A percentile compares a stretch with the other conserved stretches of the same genome.
phyloP scores from a whole-genome alignment of 2,113 vertebrate genomes.

The Ammospiza nelsoni region DNA sequence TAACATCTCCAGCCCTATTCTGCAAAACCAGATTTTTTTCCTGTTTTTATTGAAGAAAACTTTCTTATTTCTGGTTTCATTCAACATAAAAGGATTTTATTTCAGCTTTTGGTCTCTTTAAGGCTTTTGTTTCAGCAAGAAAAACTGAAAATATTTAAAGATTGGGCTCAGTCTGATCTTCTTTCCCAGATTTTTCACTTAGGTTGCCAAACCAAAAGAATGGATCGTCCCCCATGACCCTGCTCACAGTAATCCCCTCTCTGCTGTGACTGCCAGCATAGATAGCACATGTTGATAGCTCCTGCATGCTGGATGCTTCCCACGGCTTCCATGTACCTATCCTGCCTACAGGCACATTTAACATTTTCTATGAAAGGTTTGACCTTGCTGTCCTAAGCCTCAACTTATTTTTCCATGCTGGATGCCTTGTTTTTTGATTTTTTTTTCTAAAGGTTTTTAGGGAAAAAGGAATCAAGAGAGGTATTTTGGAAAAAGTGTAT shows the following conservation, averaged over 20 bases:
- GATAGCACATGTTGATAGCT: conserved; percentile 53
- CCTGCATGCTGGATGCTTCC: conserved; percentile 43
- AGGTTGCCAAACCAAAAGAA: conserved; percentile 63
- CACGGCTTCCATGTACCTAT: conserved; percentile 38
- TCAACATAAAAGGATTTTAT: conserved; percentile 51
- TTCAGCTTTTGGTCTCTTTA: conserved; percentile 48
- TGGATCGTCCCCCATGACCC: conserved; percentile 16
- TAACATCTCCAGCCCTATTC: background rate
- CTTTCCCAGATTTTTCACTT: conserved; percentile 60
- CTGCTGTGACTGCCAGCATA: conserved; percentile 26
- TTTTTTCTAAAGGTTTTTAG: background rate
- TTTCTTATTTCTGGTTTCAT: conserved; percentile 63
- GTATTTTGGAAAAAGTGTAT: conserved; percentile 24
- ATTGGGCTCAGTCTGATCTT: conserved; percentile 39
- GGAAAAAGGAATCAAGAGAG: background rate
- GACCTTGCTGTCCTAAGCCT: conserved; percentile 46
- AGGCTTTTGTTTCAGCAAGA: conserved; percentile 61
- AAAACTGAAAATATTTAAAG: conserved; percentile 62
- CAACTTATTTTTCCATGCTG: conserved; percentile 56
- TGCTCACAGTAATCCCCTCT: background rate
- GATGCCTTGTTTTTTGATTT: background rate
- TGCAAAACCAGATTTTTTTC: background rate
- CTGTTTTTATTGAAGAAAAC: conserved; percentile 16
- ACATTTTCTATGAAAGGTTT: conserved; percentile 32
- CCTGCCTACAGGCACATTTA: conserved; percentile 32